Evolutionary conservation across 2,888 invertebrate species (phyloP), one percentile per base, ranked within the genome.

Genomic region (Bellardia bayeri): DNA sequence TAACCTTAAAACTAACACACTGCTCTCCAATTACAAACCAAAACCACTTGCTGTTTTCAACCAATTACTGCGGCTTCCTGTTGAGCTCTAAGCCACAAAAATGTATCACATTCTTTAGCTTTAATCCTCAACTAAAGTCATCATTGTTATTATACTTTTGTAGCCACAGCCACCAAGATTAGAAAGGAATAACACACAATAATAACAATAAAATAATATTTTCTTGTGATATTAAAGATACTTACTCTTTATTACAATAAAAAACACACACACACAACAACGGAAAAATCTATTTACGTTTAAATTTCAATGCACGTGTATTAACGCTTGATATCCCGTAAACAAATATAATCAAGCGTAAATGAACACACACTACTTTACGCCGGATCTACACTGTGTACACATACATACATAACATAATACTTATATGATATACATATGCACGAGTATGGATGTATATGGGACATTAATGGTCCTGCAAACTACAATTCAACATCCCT

Each of bases 301-400:
- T 63, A 76, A 82, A 68, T 82, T 61, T 69, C 68, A 51, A 13
- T 75, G 74, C 85, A 85, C 75, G 85, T 85, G 79, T 80, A 74
- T 74, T 61, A 79, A 74, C 74, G 79, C 33, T 79, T 79, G 74
- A 74, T 79, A 79, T 51, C 58, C 64, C 51, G 42, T 76, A 81
- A 85, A 76, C 56, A 63, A 85, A 81, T 72, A 81, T 72, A 85
- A 81, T 76, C 81, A 85, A 75, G 71, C 63, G 64, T 81, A 76
- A 81, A 76, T 72, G 79, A n/a, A 45, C 42, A 51, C 71, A 72
- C 61, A 63, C 51, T 40, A 16, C 61, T 0, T 23, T 23, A 23
- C 72, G 14, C 49, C 9, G 49, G 64, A 9, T 66, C 23, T 58
- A 30, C 33, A 14, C 33, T 54, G 45, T 5, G 4, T 56, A 23